Conservation (phyloP, 2,113 vertebrate species). For the Melanotaenia duboulayi region DNA sequence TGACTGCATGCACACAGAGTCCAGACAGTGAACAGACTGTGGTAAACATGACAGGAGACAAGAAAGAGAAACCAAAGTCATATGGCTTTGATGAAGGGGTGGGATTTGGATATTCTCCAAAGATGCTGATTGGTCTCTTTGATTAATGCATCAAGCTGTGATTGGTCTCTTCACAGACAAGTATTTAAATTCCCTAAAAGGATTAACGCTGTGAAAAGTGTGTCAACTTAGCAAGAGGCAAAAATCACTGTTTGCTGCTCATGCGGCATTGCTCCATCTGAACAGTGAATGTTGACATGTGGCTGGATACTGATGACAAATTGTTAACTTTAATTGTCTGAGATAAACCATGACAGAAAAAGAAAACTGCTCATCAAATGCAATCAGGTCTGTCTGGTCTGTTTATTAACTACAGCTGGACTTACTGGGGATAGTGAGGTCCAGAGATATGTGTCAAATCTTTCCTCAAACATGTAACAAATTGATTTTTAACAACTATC, state of each 20-base stretch:
- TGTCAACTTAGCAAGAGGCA: conserved; percentile 26
- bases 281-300: background rate
- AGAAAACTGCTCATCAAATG: background rate
- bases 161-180: conserved; percentile 17
- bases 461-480: background rate
- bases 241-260: background rate
- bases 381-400: background rate
- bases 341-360: background rate
- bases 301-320: background rate
- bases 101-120: background rate
- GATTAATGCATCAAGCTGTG: conserved; percentile 12
- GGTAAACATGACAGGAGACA: conserved; percentile 17
- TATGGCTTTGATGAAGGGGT: background rate
- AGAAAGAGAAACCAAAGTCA: conserved; percentile 52
- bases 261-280: background rate
- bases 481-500: background rate
- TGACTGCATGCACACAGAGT: background rate
- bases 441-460: background rate
- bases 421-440: background rate
- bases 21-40: conserved; percentile 28
- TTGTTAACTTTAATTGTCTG: background rate
- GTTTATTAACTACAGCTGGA: too few relatives aligned
- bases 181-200: conserved; percentile 38
- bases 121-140: conserved; percentile 47
- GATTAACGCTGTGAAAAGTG: conserved; percentile 47